A percentile compares a stretch with the other conserved stretches of the same genome.
These are phyloP conservation scores for Chironomus striatipennis DNA, from an alignment of 1,140 invertebrate genomes.

Conservation along the genomic window DNA sequence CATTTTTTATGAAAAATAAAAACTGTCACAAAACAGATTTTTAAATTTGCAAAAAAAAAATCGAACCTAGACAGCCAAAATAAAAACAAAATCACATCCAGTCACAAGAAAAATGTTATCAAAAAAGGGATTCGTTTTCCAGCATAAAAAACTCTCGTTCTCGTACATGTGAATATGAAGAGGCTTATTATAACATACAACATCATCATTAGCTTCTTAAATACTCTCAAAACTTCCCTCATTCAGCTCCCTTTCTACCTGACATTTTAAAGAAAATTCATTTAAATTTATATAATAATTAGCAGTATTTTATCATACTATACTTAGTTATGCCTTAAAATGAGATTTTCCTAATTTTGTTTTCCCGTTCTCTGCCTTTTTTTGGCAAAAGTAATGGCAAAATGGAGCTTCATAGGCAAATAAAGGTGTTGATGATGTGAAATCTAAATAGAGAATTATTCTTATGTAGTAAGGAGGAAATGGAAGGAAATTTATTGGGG, in stretches of 20 bases:
- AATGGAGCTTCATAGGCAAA: neutral
- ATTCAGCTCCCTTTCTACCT: neutral
- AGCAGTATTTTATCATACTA: neutral
- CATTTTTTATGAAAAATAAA: too few species aligned
- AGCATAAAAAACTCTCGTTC: neutral
- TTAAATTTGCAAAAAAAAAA: too few species aligned
- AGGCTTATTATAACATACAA: neutral
- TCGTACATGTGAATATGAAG: neutral
- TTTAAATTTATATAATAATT: slow-evolving; percentile 2
- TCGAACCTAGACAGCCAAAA: neutral
- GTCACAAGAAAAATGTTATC: too few species aligned
- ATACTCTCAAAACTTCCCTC: slow-evolving; percentile 6
- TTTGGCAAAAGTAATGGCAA: neutral
- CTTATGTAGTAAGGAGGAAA: neutral
- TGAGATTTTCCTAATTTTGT: neutral
- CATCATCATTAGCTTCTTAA: slow-evolving; percentile 13
- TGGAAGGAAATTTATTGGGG: too few species aligned
- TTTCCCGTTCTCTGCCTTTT: too few species aligned
- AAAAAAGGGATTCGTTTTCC: too few species aligned
- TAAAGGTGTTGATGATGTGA: slow-evolving; percentile 11
- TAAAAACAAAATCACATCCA: too few species aligned
- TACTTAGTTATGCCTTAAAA: neutral
- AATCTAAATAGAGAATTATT: neutral
- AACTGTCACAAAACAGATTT: too few species aligned
- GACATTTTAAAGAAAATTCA: neutral